These are phyloP conservation scores for Callimorpha dominula DNA, from an alignment of 2,888 invertebrate species.

Conservation along the genomic window DNA sequence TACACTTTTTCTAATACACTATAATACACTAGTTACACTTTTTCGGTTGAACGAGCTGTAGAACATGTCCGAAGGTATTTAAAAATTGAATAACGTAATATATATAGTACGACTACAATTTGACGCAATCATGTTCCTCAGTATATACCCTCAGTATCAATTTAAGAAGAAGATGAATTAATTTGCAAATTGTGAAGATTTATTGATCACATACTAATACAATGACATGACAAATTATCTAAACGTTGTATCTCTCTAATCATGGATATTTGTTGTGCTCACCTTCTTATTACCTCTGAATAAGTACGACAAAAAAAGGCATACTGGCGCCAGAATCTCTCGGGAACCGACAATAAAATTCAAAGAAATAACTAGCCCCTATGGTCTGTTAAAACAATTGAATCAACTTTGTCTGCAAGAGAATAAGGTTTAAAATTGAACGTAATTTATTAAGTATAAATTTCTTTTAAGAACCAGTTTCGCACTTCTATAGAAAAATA, in stretches of 20 bases:
- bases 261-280: not conserved
- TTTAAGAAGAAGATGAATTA: not conserved
- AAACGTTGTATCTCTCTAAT: not conserved
- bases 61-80: too few species aligned
- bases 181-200: not conserved
- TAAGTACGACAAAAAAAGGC: slow-evolving; percentile 39
- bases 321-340: slow-evolving; percentile 56
- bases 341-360: slow-evolving; percentile 55
- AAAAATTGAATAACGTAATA: too few species aligned
- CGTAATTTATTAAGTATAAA: slow-evolving; percentile 7
- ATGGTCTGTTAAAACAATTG: slow-evolving; percentile 17
- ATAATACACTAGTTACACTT: too few species aligned
- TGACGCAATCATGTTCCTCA: too few species aligned
- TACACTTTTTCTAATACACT: too few species aligned
- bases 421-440: slow-evolving; percentile 36
- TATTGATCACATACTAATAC: not conserved
- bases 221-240: not conserved
- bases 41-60: too few species aligned
- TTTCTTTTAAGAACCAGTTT: slow-evolving; percentile 52
- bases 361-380: slow-evolving; percentile 51
- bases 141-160: not conserved
- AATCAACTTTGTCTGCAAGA: slow-evolving; percentile 16
- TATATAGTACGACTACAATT: too few species aligned
- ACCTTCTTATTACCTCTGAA: slow-evolving; percentile 9
- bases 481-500: slow-evolving; percentile 58